A percentile compares a stretch with the other conserved stretches of the same genome.
phyloP scores from a whole-genome alignment of 2,888 invertebrate species.

The Tenthredo amoena region DNA sequence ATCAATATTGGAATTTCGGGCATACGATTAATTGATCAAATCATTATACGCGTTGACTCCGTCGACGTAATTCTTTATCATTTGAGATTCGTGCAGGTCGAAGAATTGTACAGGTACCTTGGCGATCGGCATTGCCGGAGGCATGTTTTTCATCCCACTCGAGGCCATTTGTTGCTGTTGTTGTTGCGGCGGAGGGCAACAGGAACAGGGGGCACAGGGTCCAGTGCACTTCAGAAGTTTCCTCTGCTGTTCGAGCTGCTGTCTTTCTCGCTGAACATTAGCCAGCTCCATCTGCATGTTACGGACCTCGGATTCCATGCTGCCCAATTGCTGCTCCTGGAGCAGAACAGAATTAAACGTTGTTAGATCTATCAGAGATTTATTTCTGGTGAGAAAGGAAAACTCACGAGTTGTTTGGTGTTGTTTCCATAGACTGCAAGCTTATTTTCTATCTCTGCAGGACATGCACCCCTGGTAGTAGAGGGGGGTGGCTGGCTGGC shows the following conservation, averaged over 20 bases:
- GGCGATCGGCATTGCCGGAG: conserved; percentile 54
- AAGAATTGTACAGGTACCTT: conserved; percentile 63
- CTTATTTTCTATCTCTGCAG: conserved; percentile 77
- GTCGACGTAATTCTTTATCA: background rate
- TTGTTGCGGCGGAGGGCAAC: conserved; percentile 64
- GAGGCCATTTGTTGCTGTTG: conserved; percentile 15
- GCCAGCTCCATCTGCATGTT: conserved; percentile 80
- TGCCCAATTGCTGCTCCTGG: conserved; percentile 82
- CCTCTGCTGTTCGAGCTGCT: conserved; percentile 79
- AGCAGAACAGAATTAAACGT: conserved; percentile 52
- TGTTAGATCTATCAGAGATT: background rate
- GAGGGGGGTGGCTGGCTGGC: conserved; percentile 57
- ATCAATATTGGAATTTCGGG: background rate
- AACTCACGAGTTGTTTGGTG: conserved; percentile 76
- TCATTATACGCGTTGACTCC: conserved; percentile 2
- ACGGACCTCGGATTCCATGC: conserved; percentile 82
- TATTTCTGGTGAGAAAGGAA: background rate
- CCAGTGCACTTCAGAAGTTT: conserved; percentile 74
- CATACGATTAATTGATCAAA: conserved; percentile 7
- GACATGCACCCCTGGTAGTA: conserved; percentile 72
- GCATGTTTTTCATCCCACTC: conserved; percentile 5
- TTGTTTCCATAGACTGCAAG: conserved; percentile 77
- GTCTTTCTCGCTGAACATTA: conserved; percentile 79
- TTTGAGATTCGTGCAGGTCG: conserved; percentile 24
- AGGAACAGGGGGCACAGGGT: conserved; percentile 72